Percentiles rank a stretch among this genome's conserved stretches.
Conservation (phyloP, 2,113 vertebrate genomes). For the Turnix velox region DNA sequence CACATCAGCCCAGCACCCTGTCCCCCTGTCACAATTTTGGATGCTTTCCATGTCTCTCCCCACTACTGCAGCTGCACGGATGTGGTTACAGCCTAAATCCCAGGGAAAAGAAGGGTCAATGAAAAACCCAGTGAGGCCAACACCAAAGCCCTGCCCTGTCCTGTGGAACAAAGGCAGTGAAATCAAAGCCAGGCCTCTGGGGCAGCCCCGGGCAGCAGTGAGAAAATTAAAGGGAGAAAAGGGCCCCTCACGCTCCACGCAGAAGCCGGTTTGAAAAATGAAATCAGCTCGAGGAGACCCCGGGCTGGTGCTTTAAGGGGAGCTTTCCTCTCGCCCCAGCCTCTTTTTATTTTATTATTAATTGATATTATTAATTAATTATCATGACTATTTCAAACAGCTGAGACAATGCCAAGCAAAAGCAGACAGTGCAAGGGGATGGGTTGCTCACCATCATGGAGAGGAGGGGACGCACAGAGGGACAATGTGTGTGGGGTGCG, state of each 20-base stretch:
- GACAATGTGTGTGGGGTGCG: fast-evolving
- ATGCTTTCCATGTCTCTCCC: neutral
- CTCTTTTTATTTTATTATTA: slow-evolving; percentile 53
- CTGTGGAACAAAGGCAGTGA: slow-evolving; percentile 23
- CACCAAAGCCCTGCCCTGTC: neutral
- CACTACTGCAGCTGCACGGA: neutral
- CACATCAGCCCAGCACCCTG: neutral
- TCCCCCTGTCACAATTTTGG: neutral
- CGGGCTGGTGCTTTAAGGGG: slow-evolving; percentile 23
- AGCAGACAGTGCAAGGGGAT: fast-evolving
- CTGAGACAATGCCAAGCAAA: neutral
- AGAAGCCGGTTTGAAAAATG: neutral
- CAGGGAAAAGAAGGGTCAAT: slow-evolving; percentile 39
- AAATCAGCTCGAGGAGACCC: neutral
- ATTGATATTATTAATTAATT: slow-evolving; percentile 66
- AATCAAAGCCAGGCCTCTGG: slow-evolving; percentile 29
- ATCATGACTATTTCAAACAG: slow-evolving; percentile 51
- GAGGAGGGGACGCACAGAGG: neutral
- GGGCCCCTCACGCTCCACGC: neutral
- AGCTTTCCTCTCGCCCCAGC: neutral
- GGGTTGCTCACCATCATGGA: fast-evolving
- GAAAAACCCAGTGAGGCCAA: slow-evolving; percentile 3
- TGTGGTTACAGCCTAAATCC: slow-evolving; percentile 8
- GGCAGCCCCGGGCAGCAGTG: neutral
- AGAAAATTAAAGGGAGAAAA: slow-evolving; percentile 4